A percentile compares a stretch with the other conserved stretches of the same genome.
These are phyloP conservation scores for Suricata suricatta DNA, from an alignment of 2,113 vertebrate genomes.

Conservation along the genomic window DNA sequence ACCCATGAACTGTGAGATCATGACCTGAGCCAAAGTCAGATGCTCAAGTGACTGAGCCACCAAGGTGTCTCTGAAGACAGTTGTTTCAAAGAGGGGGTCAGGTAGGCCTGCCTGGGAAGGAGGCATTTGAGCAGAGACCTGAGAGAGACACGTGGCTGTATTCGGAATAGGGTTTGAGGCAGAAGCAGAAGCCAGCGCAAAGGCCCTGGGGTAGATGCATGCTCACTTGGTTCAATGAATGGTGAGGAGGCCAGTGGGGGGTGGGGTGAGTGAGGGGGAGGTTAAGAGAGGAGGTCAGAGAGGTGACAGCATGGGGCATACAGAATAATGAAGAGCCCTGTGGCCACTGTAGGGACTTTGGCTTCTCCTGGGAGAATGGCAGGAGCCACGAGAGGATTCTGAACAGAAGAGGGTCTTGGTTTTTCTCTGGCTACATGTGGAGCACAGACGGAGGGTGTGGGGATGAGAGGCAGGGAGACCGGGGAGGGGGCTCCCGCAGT, in stretches of 20 bases:
- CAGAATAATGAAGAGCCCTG: fast-evolving
- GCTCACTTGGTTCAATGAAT: neutral
- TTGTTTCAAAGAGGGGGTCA: neutral
- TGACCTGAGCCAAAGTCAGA: too few relatives aligned
- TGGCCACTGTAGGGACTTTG: too few relatives aligned
- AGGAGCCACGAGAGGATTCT: neutral
- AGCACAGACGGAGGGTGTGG: neutral
- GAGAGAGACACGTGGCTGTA: neutral
- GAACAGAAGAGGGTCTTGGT: neutral
- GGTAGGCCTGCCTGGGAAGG: neutral
- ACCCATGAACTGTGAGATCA: too few relatives aligned
- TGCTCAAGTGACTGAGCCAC: too few relatives aligned
- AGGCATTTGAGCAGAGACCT: neutral
- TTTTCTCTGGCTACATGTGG: neutral
- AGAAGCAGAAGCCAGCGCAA: neutral
- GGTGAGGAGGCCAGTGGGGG: neutral
- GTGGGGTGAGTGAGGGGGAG: neutral
- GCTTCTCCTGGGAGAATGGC: neutral
- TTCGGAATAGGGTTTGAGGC: neutral
- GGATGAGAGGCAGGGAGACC: neutral
- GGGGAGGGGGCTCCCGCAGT: neutral
- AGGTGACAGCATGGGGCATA: fast-evolving
- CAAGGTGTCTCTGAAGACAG: neutral
- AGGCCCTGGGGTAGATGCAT: neutral
- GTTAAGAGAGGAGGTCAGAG: neutral